Evolutionary conservation across 2,113 vertebrate species (phyloP), one percentile per base, ranked within the genome.

Genomic region (Corythoichthys haematopterus): DNA sequence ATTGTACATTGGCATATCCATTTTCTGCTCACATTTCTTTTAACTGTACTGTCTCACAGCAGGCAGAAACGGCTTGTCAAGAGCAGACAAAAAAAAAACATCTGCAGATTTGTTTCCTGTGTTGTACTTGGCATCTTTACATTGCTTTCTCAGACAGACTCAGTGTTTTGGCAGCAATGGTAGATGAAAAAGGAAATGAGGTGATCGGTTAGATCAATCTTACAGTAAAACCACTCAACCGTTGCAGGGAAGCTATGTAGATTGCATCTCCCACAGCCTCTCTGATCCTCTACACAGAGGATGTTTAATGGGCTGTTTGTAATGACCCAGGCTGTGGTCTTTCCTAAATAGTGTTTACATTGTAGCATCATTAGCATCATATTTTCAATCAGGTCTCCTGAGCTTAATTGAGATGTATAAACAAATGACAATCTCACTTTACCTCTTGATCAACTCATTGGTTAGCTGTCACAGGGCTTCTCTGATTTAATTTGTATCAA

Each of bases 401-500:
- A 53, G 62, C 56, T 69, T 53, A 77, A 78, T 82, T 69, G 66
- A 66, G 68, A 80, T 36, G 1, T 36, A 77, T 69, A 79, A 70
- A 81, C 71, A 83, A 80, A 80, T 76, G 53, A 72, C 62, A 51
- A 55, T 43, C 72, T 72, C 28, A 51, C 50, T 80, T 88, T 77
- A 83, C 81, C 77, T 72, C 72, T 70, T 76, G 71, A 84, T 85
- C 79, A 81, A 80, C 83, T 85, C 75, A 1, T 71, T 65, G 77
- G 69, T 79, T 1, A 69, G 62, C 50, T 45, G 64, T 64, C 45
- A 60, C 79, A 64, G 66, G 75, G 75, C 78, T 80, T 75, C 73
- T 75, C 79, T 88, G 81, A 88, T 89, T 86, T 76, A 72, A 86
- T 85, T 87, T 81, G 72, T 75, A 83, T 86, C 80, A 86, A 85